phyloP scores from a whole-genome alignment of 2,797 vertebrate species.

The Malacoraja senta region DNA sequence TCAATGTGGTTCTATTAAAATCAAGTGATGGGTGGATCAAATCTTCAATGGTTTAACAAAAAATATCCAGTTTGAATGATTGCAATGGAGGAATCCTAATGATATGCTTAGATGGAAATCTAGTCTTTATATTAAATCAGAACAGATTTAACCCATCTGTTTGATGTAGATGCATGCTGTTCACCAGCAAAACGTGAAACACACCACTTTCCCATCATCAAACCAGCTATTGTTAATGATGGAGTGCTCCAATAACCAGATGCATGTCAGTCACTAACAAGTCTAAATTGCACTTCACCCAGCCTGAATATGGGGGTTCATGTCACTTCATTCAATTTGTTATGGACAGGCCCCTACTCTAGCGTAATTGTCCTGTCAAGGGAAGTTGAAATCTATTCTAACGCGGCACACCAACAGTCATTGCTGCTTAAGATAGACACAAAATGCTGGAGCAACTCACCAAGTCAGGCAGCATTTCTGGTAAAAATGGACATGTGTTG shows the following conservation, averaged over 20 bases:
- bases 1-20: background rate
- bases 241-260: background rate
- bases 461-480: too few relatives aligned
- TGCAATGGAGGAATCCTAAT: background rate
- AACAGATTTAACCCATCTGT: background rate
- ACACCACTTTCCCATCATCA: background rate
- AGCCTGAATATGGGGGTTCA: background rate
- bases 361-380: background rate
- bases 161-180: background rate
- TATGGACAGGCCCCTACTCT: background rate
- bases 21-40: background rate
- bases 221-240: background rate
- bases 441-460: too few relatives aligned
- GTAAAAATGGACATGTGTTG: too few relatives aligned
- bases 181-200: background rate
- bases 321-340: background rate
- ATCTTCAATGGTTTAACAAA: background rate
- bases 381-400: background rate
- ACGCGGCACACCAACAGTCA: background rate
- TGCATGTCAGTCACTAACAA: background rate
- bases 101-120: background rate
- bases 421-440: background rate
- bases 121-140: background rate
- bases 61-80: conserved; percentile 1
- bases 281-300: background rate